Percentiles rank a stretch among this genome's conserved stretches.
These are phyloP conservation scores for Dendrolimus houi DNA, from an alignment of 2,888 invertebrate genomes.

Conservation along the genomic window DNA sequence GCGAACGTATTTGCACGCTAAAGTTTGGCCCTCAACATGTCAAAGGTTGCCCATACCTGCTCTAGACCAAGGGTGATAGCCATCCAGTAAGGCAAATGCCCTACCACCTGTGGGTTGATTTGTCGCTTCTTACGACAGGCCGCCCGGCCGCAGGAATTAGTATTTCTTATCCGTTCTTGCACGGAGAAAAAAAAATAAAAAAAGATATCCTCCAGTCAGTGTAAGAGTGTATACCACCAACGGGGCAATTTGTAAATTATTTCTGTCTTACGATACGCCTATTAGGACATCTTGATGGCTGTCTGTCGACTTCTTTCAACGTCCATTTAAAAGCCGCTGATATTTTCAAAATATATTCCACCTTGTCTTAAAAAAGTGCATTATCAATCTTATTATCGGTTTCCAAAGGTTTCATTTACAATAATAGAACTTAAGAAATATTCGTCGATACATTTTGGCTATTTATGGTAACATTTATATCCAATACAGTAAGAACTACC, in stretches of 20 bases:
- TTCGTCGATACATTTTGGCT: conserved; percentile 35
- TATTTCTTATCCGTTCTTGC: no score
- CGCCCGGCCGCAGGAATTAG: no score
- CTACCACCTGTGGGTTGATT: no score
- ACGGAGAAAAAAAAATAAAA: no score
- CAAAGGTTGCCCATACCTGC: no score
- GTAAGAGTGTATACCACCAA: conserved; percentile 22
- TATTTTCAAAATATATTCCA: conserved; percentile 6
- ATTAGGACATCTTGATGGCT: conserved; percentile 72
- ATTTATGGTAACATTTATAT: conserved; percentile 47
- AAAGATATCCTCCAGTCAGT: no score
- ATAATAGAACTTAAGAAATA: conserved; percentile 16
- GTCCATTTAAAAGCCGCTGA: conserved; percentile 68
- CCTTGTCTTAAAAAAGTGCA: conserved; percentile 3
- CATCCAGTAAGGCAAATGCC: no score
- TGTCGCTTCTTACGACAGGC: no score
- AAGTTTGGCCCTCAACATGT: no score
- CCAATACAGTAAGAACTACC: conserved; percentile 29
- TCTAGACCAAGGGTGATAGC: no score
- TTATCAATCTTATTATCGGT: conserved; percentile 23
- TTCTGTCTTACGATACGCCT: conserved; percentile 63
- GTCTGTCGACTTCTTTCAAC: conserved; percentile 72
- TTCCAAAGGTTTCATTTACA: conserved; percentile 14
- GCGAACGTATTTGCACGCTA: no score
- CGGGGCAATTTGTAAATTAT: conserved; percentile 68